These are phyloP conservation scores for Pithys albifrons DNA, from an alignment of 2,113 vertebrate species.

Conservation along the genomic window DNA sequence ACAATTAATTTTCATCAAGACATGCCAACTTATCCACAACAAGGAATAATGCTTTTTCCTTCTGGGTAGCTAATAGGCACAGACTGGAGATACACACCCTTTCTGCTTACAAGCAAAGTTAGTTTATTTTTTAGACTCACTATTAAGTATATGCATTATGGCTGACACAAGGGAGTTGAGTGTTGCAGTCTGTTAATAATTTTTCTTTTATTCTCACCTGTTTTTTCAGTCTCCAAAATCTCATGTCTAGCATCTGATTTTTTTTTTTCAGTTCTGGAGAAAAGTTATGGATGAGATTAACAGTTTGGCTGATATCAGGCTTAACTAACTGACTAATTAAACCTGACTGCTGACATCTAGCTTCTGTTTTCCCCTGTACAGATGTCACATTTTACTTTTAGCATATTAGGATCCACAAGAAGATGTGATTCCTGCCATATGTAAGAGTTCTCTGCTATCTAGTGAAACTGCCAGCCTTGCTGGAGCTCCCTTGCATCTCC, in stretches of 20 bases:
- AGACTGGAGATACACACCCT: constrained; percentile 73
- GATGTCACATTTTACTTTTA: not conserved
- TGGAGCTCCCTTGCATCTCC: not conserved
- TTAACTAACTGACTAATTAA: not conserved
- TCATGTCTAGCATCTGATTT: not conserved
- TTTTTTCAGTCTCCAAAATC: not conserved
- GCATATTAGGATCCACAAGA: not conserved
- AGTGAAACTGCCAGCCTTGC: not conserved
- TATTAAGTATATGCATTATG: constrained; percentile 76
- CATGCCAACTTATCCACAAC: not conserved
- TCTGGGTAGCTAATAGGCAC: constrained; percentile 72
- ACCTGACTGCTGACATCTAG: not conserved
- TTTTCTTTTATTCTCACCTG: not conserved
- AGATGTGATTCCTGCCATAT: not conserved
- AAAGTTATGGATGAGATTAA: not conserved
- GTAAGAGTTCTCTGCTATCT: not conserved
- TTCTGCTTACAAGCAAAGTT: constrained; percentile 76
- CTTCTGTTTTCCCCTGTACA: not conserved
- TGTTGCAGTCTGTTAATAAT: not conserved
- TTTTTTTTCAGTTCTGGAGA: not conserved
- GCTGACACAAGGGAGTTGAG: constrained; percentile 39
- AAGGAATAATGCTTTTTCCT: not conserved
- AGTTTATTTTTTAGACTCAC: constrained; percentile 82
- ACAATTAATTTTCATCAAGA: not conserved
- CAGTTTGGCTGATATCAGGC: not conserved